phyloP scores from a whole-genome alignment of 1,140 invertebrate species.

The Melitaea cinxia region DNA sequence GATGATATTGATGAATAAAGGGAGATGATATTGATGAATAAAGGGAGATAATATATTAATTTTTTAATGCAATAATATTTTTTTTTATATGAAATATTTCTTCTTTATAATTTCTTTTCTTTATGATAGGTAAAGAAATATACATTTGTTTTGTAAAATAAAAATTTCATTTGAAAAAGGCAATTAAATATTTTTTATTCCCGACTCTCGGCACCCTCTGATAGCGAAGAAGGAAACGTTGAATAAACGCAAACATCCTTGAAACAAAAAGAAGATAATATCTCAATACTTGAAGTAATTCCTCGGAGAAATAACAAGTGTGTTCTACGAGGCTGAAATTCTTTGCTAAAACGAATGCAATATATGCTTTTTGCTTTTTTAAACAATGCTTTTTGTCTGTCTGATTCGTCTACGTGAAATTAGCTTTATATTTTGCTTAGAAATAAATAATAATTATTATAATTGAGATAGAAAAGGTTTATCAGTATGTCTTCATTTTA shows the following conservation, averaged over 20 bases:
- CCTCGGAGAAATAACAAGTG: neutral
- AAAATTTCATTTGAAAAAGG: neutral
- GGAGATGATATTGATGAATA: too few species aligned
- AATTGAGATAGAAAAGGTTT: too few species aligned
- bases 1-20: too few species aligned
- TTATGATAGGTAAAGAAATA: too few species aligned
- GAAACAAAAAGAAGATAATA: neutral
- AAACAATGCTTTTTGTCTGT: neutral
- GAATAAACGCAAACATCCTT: neutral
- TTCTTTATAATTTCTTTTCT: too few species aligned
- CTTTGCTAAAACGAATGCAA: neutral
- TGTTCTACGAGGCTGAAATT: neutral
- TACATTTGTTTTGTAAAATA: too few species aligned
- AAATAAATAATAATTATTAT: too few species aligned
- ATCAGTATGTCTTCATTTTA: too few species aligned
- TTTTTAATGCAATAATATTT: too few species aligned
- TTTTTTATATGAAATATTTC: too few species aligned
- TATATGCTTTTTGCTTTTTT: neutral
- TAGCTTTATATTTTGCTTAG: too few species aligned
- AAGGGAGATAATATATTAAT: too few species aligned
- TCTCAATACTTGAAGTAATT: slow-evolving; percentile 1
- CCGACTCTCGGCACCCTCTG: neutral
- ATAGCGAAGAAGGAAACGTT: neutral
- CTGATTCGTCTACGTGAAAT: neutral
- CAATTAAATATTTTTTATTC: neutral